These are phyloP conservation scores for Aphis gossypii DNA, from an alignment of 1,140 invertebrate genomes.

Conservation along the genomic window DNA sequence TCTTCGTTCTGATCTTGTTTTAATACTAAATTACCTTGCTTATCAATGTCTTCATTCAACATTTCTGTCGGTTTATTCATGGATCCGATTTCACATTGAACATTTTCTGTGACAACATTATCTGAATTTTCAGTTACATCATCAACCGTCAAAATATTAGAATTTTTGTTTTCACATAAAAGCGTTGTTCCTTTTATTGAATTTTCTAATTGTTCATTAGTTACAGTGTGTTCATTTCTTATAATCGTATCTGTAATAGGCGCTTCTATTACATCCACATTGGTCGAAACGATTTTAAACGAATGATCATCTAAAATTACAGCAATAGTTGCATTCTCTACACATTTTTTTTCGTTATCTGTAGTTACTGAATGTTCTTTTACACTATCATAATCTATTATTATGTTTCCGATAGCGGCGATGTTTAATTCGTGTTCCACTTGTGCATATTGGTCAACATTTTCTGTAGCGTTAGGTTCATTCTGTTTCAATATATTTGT, in stretches of 20 bases:
- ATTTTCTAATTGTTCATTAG: neutral
- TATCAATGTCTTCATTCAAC: neutral
- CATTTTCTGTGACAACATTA: slow-evolving; percentile 54
- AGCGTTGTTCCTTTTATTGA: neutral
- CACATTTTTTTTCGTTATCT: neutral
- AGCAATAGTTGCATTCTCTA: neutral
- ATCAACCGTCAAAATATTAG: neutral
- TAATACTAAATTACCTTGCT: neutral
- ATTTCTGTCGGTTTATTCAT: slow-evolving; percentile 3
- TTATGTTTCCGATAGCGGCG: neutral
- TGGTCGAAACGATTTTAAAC: slow-evolving; percentile 57
- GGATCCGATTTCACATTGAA: slow-evolving; percentile 32
- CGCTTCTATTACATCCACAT: slow-evolving; percentile 59
- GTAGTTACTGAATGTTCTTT: slow-evolving; percentile 32
- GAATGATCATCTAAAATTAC: neutral
- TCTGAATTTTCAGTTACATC: neutral
- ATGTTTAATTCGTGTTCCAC: slow-evolving; percentile 21
- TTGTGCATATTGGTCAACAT: neutral
- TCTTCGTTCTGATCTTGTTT: neutral
- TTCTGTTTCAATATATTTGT: neutral
- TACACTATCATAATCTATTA: neutral
- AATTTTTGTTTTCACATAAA: neutral
- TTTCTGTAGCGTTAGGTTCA: neutral
- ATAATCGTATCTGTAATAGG: neutral
- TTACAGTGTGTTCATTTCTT: neutral